These are phyloP conservation scores for Phytoseiulus persimilis DNA, from an alignment of 2,888 invertebrate species.

Conservation along the genomic window DNA sequence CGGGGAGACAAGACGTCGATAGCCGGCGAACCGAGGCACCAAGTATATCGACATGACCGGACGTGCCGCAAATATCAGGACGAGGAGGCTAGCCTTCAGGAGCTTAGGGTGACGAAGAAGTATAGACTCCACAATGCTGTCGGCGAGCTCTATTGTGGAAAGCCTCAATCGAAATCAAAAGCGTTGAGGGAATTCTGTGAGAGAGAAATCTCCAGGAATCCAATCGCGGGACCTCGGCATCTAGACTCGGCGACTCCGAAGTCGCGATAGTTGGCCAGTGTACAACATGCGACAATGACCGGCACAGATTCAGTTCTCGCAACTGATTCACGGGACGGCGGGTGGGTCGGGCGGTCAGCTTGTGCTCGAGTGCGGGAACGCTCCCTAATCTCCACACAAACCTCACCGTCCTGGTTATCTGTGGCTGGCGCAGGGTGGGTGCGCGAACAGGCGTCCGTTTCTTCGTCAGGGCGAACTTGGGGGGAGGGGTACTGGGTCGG, in stretches of 20 bases:
- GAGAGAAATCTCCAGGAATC: neutral
- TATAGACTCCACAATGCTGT: neutral
- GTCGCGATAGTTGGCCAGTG: too few species aligned
- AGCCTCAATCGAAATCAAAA: neutral
- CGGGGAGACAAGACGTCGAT: neutral
- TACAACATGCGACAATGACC: too few species aligned
- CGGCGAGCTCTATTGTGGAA: neutral
- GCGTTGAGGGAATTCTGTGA: neutral
- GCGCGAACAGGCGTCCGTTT: neutral
- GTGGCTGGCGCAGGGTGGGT: neutral
- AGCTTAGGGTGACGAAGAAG: neutral
- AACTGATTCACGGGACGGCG: too few species aligned
- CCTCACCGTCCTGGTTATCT: neutral
- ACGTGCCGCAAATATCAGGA: neutral
- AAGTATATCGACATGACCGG: conserved; percentile 5
- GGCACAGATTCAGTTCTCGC: too few species aligned
- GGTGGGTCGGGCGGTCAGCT: too few species aligned
- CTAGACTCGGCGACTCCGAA: too few species aligned
- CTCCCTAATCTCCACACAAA: neutral
- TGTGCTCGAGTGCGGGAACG: neutral
- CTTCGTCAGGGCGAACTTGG: neutral
- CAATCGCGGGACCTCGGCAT: too few species aligned
- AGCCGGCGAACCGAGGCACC: neutral
- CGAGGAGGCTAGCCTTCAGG: neutral
- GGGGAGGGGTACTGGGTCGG: neutral